phyloP scores from a whole-genome alignment of 1,140 invertebrate genomes.

The Agrypnia vestita region DNA sequence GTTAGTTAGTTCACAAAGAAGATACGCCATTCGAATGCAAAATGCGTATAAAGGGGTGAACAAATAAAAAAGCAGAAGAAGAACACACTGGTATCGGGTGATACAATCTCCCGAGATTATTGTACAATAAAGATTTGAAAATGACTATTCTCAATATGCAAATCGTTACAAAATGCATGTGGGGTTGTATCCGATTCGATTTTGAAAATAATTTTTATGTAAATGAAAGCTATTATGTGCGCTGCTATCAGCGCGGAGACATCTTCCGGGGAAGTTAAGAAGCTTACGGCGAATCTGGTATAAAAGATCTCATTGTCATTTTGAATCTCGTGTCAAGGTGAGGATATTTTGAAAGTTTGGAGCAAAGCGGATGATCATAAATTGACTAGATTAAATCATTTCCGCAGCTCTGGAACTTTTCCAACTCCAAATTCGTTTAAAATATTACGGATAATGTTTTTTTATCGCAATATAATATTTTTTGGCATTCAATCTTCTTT shows the following conservation, averaged over 20 bases:
- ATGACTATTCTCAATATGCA: slow-evolving; percentile 23
- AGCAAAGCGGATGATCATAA: too few relatives aligned
- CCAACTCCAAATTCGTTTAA: too few relatives aligned
- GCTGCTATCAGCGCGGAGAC: slow-evolving; percentile 15
- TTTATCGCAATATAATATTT: too few relatives aligned
- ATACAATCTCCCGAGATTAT: not conserved
- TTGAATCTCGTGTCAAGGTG: slow-evolving; percentile 8
- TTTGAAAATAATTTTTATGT: slow-evolving; percentile 27
- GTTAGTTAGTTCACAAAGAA: too few relatives aligned
- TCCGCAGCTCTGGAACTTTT: too few relatives aligned
- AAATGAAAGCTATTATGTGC: slow-evolving; percentile 22
- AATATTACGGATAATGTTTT: too few relatives aligned
- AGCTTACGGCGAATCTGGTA: slow-evolving; percentile 28
- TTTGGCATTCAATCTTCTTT: too few relatives aligned
- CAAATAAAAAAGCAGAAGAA: too few relatives aligned
- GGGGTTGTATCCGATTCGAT: not conserved
- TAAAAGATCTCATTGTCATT: slow-evolving; percentile 29
- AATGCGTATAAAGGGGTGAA: too few relatives aligned
- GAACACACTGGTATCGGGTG: not conserved
- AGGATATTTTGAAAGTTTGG: not conserved
- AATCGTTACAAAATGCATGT: slow-evolving; percentile 9
- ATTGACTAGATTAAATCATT: too few relatives aligned
- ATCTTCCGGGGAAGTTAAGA: slow-evolving; percentile 27
- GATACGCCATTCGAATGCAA: too few relatives aligned
- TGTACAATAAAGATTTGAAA: not conserved